Evolutionary conservation across 2,797 vertebrate genomes (phyloP), one percentile per base, ranked within the genome.

Genomic region (Capromys pilorides): DNA sequence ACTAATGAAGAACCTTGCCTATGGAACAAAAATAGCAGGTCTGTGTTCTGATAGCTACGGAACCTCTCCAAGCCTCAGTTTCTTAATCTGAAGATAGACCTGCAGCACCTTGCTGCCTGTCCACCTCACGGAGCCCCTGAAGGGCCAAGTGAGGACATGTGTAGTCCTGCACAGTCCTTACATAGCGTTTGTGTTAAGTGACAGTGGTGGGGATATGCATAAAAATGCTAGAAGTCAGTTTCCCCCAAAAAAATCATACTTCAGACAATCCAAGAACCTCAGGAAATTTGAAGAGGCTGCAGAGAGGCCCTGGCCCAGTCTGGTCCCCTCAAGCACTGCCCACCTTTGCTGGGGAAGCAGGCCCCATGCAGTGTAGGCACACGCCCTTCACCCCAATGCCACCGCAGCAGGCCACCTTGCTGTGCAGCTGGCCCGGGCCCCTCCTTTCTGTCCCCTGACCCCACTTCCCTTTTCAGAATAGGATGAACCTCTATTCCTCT

Each of bases 21-120:
- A 21, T 93, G 31, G 33, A 84, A 21, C 81, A 64, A 81, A 66
- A 90, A 86, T 81, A n/a, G 31, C 26, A 21, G 28, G 33, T 84
- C 90, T 86, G 4, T 39, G n/a, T 81, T 61, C 73, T 81, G 92
- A 26, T 79, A 39, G 83, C 83, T 67, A 77, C 16, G 78, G 88
- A 71, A 62, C 82, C 36, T 96, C 69, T 94, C 77, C 71, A 92
- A 59, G 31, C 64, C n/a, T 89, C 90, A 69, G 8, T 71, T 94
- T 69, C 59, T 7, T 87, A 93, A 54, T 69, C 26, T 80, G 62
- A 67, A 96, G 90, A 41, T 22, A 36, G 36, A 11, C 13, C 57
- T 80, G 11, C 73, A 69, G 11, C 73, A 69, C 49, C 84, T 87
- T 39, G 19, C 24, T 88, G 22, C 28, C n/a, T n/a, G n/a, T n/a